A percentile compares a stretch with the other conserved stretches of the same genome.
phyloP scores from a whole-genome alignment of 2,888 invertebrate species.

The Athalia cordata region DNA sequence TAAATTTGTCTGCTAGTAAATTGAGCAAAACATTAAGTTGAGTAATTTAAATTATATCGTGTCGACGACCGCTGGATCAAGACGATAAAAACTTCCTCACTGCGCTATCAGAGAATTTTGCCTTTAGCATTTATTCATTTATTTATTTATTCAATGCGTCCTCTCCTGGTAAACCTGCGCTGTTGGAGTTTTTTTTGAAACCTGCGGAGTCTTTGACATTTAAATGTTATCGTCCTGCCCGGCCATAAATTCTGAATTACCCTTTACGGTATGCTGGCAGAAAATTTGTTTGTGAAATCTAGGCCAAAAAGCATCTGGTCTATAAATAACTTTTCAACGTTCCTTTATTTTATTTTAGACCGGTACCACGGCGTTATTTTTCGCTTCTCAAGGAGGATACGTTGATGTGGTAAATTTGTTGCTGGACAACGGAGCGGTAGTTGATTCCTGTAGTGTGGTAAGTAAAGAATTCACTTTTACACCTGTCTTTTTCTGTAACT shows the following conservation, averaged over 20 bases:
- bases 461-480: constrained; percentile 51
- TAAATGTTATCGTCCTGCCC: constrained; percentile 38
- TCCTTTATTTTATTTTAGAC: constrained; percentile 78
- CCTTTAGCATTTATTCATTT: not conserved
- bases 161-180: not conserved
- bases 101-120: not conserved
- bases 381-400: constrained; percentile 95
- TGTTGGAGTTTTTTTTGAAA: constrained; percentile 9
- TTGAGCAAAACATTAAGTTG: not conserved
- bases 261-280: not conserved
- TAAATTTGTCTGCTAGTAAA: not conserved
- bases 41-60: not conserved
- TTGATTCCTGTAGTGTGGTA: constrained; percentile 88
- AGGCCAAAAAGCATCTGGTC: not conserved
- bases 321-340: not conserved
- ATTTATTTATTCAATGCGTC: not conserved
- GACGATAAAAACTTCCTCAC: not conserved
- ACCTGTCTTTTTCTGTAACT: too few relatives aligned
- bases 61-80: not conserved
- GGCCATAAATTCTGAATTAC: not conserved
- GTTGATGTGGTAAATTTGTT: constrained; percentile 87
- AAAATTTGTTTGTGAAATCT: not conserved
- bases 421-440: constrained; percentile 85
- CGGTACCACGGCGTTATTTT: constrained; percentile 94
- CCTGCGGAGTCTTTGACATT: constrained; percentile 27